phyloP scores from a whole-genome alignment of 2,888 invertebrate species.

The Pinctada fucata region DNA sequence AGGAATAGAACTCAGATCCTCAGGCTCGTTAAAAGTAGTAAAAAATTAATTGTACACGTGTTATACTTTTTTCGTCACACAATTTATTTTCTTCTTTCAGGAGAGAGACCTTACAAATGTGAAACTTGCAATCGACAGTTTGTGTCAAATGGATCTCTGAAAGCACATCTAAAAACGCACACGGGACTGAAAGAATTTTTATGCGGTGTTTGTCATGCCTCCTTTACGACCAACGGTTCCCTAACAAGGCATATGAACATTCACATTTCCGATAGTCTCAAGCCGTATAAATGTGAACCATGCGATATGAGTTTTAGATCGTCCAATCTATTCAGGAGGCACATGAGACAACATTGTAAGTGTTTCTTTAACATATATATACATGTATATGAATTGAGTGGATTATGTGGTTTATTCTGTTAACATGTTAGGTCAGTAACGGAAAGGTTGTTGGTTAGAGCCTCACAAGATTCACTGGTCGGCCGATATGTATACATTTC shows the following conservation, averaged over 20 bases:
- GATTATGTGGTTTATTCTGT: too few relatives aligned
- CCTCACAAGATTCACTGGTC: too few relatives aligned
- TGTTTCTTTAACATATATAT: too few relatives aligned
- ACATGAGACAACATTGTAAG: slow-evolving; percentile 53
- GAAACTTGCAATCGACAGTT: slow-evolving; percentile 64
- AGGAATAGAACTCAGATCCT: too few relatives aligned
- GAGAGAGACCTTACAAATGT: slow-evolving; percentile 77
- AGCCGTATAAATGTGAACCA: slow-evolving; percentile 63
- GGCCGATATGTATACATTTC: too few relatives aligned
- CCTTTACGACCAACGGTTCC: slow-evolving; percentile 72
- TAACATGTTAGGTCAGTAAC: too few relatives aligned
- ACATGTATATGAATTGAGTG: too few relatives aligned
- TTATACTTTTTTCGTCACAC: too few relatives aligned
- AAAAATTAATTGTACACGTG: too few relatives aligned
- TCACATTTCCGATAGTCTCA: slow-evolving; percentile 54
- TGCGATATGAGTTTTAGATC: slow-evolving; percentile 67
- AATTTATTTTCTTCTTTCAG: slow-evolving; percentile 60
- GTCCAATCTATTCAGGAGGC: slow-evolving; percentile 52
- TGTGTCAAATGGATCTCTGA: slow-evolving; percentile 68
- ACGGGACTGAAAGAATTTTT: slow-evolving; percentile 65
- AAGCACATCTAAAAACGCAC: slow-evolving; percentile 72
- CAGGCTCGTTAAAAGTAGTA: too few relatives aligned
- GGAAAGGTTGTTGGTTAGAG: too few relatives aligned
- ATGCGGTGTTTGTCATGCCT: slow-evolving; percentile 66
- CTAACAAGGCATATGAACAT: slow-evolving; percentile 72